Percentiles rank a stretch among this genome's conserved stretches.
Evolutionary conservation across 2,797 vertebrate genomes (phyloP).

Genomic region (Coccyzus lansbergi): DNA sequence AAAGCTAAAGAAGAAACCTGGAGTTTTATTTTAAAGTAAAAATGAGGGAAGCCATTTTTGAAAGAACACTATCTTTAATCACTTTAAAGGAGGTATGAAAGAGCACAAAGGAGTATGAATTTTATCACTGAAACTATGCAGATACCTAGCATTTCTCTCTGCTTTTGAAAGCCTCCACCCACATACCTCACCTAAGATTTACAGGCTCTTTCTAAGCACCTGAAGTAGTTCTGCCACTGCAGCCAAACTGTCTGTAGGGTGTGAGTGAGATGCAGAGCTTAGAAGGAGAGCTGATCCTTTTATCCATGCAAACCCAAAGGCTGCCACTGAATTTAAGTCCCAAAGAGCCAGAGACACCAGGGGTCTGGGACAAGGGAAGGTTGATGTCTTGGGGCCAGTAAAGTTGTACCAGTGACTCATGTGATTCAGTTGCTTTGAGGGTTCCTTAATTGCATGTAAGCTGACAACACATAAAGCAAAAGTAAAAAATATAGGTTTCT

Average conservation of each 20-base stretch:
- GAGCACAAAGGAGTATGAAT: not conserved
- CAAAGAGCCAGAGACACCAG: not conserved
- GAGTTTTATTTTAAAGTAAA: not conserved
- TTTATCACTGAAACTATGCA: not conserved
- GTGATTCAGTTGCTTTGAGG: not conserved
- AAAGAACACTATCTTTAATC: not conserved
- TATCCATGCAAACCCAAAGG: not conserved
- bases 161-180: slow-evolving; percentile 3
- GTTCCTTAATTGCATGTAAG: slow-evolving; percentile 29
- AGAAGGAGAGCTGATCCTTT: not conserved
- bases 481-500: slow-evolving; percentile 61
- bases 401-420: not conserved
- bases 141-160: not conserved
- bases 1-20: not conserved
- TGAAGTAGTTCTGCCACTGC: not conserved
- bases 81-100: not conserved
- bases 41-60: not conserved
- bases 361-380: not conserved
- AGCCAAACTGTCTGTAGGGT: not conserved
- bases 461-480: slow-evolving; percentile 44
- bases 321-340: not conserved
- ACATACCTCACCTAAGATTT: slow-evolving; percentile 1
- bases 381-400: not conserved
- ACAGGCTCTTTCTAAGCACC: not conserved
- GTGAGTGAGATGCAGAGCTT: fast-evolving